Evolutionary conservation across 2,113 vertebrate species (phyloP), one percentile per base, ranked within the genome.

Genomic region (Rousettus leschenaultii): DNA sequence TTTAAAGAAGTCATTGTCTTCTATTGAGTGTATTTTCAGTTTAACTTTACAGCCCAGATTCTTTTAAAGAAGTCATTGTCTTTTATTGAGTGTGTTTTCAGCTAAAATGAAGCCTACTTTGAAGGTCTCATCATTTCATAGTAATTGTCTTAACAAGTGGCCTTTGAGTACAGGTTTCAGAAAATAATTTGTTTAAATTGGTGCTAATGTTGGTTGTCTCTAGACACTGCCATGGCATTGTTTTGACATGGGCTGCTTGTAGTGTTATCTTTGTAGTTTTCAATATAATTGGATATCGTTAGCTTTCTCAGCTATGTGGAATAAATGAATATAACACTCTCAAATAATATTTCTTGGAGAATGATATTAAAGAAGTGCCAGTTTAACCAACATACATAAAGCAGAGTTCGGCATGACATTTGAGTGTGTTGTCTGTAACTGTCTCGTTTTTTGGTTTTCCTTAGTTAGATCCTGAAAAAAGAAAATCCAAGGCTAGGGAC

Each of bases 81-180:
- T 93, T 77, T 83, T 75, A 68, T 30, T 82, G 87, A 82, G 21
- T 30, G 7, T 66, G 30, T 86, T 90, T 59, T 65, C 51, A 70
- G 65, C 59, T 87, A 48, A 57, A 92, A n/a, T 48, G 61, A 94
- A 79, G 26, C 43, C 68, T 87, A 5, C 51, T 93, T 89, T 82
- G 66, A 93, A 94, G 55, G 30, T 92, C 40, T 96, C n/a, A 71
- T 79, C 4, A 43, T 95, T 97, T 92, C 48, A 70, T 45, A 79
- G 26, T 92, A 85, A 91, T 95, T 95, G 65, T 95, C 90, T 94
- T 91, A 93, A 55, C 61, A 95, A 71, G 61, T 91, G 61, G 70
- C 28, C 79, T 94, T 89, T 26, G 70, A 85, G 43, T 79, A 83
- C 22, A 68, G 35, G 14, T 35, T 84, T 87, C 71, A 63, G 92